Base-by-base conservation (phyloP, 2,888 invertebrate species). In the Dinocampus coccinellae region DNA sequence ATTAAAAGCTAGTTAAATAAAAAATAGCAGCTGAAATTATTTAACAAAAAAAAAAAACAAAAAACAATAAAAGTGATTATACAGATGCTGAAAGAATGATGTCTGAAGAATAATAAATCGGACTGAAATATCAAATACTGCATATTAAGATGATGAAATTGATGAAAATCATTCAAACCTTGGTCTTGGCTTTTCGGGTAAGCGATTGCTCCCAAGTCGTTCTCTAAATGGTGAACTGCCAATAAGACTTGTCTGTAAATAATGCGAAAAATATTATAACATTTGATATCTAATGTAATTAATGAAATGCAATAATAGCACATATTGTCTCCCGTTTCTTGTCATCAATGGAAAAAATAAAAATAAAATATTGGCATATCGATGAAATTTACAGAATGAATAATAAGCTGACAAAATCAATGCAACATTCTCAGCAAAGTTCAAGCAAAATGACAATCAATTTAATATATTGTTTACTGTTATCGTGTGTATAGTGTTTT, bases 201-300 rank as follows among this genome's bases (percentile, higher is more conserved):
- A 90, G 74, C 96, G 92, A 87, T 95, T 96, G 90, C 95, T 96
- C 87, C 96, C 96, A 78, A 96, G 91, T 76, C 96, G 92, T 89
- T 96, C 97, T 85, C 96, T 91, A 90, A 95, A 96, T 82, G 95
- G 95, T 80, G 95, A 95, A 89, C 92, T 94, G 75, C 90, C 89
- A 70, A 89, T 90, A 81, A 89, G 88, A 82, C 89, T 90, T 82
- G 89, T 90, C 91, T 91, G 90, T 78, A 90, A 90, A 85, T 76
- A 75, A 82, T 74, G 80, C 78, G 79, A 77, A 77, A 79, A 77
- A 78, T 66, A 78, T 63, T 69, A 39, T 75, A 73, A 69, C 11
- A 52, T 61, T 22, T 1, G 13, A 58, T 42, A 26, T 13, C 3
- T 10, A 2, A 24, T 62, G 24, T 9, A 4, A n/a, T 42, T 34